These are phyloP conservation scores for Chrysochloris asiatica DNA, from an alignment of 2,113 vertebrate genomes.

Conservation along the genomic window DNA sequence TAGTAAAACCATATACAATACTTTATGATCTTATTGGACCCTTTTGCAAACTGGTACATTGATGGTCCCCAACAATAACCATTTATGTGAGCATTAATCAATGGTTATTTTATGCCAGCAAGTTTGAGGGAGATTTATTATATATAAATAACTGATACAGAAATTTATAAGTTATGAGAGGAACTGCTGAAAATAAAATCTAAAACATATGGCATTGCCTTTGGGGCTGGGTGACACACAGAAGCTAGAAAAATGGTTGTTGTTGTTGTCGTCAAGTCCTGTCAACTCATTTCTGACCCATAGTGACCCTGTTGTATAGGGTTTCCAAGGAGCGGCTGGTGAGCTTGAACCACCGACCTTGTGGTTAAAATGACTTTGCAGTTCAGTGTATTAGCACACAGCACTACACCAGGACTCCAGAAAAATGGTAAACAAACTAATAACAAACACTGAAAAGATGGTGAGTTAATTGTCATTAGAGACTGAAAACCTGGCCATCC, in stretches of 20 bases:
- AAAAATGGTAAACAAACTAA: neutral
- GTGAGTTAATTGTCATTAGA: neutral
- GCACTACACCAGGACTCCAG: no score
- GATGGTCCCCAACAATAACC: no score
- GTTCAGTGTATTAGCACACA: no score
- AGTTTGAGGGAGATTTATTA: neutral
- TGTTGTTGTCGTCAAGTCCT: no score
- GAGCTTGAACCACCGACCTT: no score
- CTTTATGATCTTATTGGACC: neutral
- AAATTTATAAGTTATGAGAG: neutral
- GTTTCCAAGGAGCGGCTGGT: no score
- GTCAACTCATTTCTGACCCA: no score
- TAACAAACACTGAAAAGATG: neutral
- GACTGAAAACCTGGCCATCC: neutral
- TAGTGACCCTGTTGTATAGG: no score
- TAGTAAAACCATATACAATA: neutral
- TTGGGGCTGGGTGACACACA: neutral
- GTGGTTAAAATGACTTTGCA: no score
- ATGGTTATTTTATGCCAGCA: neutral
- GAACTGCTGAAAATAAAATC: neutral
- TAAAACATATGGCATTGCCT: neutral
- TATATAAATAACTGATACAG: neutral
- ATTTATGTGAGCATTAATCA: neutral
- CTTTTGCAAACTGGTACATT: neutral
- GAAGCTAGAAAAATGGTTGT: conserved; percentile 1